Conservation (phyloP, 2,888 invertebrate genomes). For the Limnephilus lunatus region DNA sequence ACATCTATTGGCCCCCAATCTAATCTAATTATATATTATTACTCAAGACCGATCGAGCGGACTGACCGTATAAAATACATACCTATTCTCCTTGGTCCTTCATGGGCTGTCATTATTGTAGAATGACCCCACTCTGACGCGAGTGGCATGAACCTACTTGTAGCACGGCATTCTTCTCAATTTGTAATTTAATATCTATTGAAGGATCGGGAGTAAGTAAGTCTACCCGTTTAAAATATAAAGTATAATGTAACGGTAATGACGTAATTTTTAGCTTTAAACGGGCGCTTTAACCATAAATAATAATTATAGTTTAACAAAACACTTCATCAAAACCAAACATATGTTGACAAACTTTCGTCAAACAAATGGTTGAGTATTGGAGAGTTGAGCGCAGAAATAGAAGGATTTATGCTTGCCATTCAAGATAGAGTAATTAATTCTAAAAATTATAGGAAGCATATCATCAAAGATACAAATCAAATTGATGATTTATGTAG, state of each 20-base stretch:
- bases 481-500: too few species aligned
- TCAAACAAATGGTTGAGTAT: too few species aligned
- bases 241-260: not conserved
- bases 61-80: slow-evolving; percentile 1
- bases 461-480: too few species aligned
- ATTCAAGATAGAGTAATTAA: too few species aligned
- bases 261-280: not conserved
- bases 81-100: not conserved
- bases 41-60: not conserved
- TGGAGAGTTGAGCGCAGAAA: too few species aligned
- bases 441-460: too few species aligned
- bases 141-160: not conserved
- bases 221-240: not conserved
- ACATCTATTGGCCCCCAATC: not conserved
- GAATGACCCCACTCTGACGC: not conserved
- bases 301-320: too few species aligned
- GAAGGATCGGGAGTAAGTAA: not conserved
- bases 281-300: not conserved
- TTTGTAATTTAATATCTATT: slow-evolving; percentile 44
- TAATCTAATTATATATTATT: not conserved
- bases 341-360: too few species aligned
- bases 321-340: too few species aligned
- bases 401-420: too few species aligned
- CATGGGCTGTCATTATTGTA: not conserved
- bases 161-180: slow-evolving; percentile 12